Evolutionary conservation across 2,888 invertebrate species (phyloP).

Genomic region (Rhagophthalmus giganteus): DNA sequence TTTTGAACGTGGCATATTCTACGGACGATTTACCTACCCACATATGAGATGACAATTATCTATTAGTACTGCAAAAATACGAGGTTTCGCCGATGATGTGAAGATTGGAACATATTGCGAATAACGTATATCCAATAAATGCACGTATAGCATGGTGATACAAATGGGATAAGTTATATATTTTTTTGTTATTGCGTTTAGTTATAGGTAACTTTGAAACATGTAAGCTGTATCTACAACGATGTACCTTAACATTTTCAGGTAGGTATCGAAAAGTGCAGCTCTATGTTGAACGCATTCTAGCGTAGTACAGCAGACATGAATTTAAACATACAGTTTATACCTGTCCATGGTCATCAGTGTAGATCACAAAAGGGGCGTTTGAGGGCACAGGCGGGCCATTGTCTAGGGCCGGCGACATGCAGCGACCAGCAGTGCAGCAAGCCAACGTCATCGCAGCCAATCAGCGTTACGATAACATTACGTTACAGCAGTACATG

Average conservation of each 20-base stretch:
- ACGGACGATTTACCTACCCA: no score
- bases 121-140: no score
- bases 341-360: constrained; percentile 96
- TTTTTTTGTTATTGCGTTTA: constrained; percentile 40
- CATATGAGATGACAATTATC: no score
- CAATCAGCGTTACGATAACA: constrained; percentile 56
- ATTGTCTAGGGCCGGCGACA: constrained; percentile 62
- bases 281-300: constrained; percentile 21
- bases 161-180: constrained; percentile 14
- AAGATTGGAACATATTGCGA: no score
- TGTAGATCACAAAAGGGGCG: constrained; percentile 93
- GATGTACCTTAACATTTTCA: constrained; percentile 8
- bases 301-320: constrained; percentile 53
- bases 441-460: constrained; percentile 56
- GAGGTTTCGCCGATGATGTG: no score
- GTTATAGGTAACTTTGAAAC: constrained; percentile 40
- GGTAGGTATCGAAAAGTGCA: constrained; percentile 13
- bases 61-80: no score
- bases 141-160: constrained; percentile 11
- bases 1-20: no score
- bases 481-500: constrained; percentile 54
- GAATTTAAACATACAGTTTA: constrained; percentile 56
- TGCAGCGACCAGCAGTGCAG: constrained; percentile 61
- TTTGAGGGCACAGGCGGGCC: constrained; percentile 79
- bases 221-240: constrained; percentile 47